These are phyloP conservation scores for Cremastinae sp. DNA, from an alignment of 2,888 invertebrate genomes.

Conservation along the genomic window DNA sequence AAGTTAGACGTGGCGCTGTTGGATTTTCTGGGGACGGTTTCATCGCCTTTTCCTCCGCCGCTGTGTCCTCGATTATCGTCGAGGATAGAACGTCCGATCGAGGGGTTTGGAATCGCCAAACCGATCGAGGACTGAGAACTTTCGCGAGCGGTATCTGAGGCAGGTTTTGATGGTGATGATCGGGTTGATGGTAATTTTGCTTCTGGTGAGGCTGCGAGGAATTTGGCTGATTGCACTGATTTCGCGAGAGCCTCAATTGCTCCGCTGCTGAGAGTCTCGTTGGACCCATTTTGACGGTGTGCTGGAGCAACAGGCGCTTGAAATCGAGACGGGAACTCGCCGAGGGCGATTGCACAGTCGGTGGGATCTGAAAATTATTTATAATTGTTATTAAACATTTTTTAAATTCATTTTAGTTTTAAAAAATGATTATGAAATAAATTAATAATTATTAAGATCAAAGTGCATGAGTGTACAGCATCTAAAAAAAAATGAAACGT, in stretches of 20 bases:
- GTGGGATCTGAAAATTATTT: slow-evolving; percentile 67
- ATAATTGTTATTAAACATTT: no score
- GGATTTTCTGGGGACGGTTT: slow-evolving; percentile 75
- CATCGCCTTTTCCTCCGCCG: slow-evolving; percentile 86
- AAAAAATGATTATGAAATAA: no score
- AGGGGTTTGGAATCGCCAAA: slow-evolving; percentile 88
- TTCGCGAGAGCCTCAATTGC: slow-evolving; percentile 86
- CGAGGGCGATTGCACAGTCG: slow-evolving; percentile 80
- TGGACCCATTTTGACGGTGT: slow-evolving; percentile 86
- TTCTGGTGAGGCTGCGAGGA: slow-evolving; percentile 65
- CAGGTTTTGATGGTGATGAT: slow-evolving; percentile 77
- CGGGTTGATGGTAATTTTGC: slow-evolving; percentile 69
- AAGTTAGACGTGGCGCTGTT: slow-evolving; percentile 66
- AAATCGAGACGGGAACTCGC: slow-evolving; percentile 92
- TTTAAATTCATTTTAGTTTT: no score
- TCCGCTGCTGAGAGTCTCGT: slow-evolving; percentile 89
- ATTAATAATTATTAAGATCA: no score
- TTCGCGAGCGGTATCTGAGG: slow-evolving; percentile 80
- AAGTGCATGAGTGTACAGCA: no score
- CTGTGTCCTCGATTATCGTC: slow-evolving; percentile 92
- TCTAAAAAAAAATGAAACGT: no score
- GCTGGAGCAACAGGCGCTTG: slow-evolving; percentile 89
- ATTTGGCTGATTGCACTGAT: slow-evolving; percentile 77
- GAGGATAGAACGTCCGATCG: slow-evolving; percentile 92
- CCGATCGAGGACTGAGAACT: slow-evolving; percentile 86